Conservation (phyloP, 2,797 vertebrate species). For the Masticophis lateralis region DNA sequence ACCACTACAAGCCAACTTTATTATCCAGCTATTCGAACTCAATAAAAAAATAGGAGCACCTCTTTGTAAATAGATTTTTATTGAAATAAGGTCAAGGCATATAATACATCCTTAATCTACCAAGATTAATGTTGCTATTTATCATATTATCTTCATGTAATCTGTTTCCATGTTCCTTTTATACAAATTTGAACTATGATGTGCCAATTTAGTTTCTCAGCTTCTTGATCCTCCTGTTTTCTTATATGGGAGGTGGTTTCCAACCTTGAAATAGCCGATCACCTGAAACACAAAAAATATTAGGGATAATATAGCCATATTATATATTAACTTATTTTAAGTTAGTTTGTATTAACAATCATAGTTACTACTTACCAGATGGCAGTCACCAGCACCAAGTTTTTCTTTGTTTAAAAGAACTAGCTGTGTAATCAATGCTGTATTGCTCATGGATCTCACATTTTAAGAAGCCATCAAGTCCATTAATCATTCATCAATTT, state of each 20-base stretch:
- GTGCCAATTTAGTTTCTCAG: background rate
- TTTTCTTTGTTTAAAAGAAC: slow-evolving; percentile 26
- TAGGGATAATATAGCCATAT: background rate
- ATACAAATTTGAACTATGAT: background rate
- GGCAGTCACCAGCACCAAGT: slow-evolving; percentile 5
- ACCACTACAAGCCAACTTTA: background rate
- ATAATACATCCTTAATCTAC: background rate
- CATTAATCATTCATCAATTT: slow-evolving; percentile 53
- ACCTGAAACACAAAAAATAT: slow-evolving; percentile 30
- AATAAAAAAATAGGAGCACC: slow-evolving; percentile 7
- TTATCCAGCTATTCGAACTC: background rate
- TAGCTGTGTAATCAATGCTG: slow-evolving; percentile 24
- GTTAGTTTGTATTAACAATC: slow-evolving; percentile 17
- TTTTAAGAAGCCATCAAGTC: slow-evolving; percentile 54
- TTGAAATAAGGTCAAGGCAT: background rate
- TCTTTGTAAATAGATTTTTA: slow-evolving; percentile 20
- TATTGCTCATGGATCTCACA: slow-evolving; percentile 44
- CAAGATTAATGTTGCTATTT: background rate
- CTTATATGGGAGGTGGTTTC: background rate
- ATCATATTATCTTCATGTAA: background rate
- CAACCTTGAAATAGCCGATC: slow-evolving; percentile 18
- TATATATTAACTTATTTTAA: background rate
- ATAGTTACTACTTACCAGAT: slow-evolving; percentile 22
- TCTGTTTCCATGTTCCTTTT: background rate
- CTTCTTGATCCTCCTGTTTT: background rate